These are phyloP conservation scores for Trichomalopsis sarcophagae DNA, from an alignment of 1,140 invertebrate species.

Conservation along the genomic window DNA sequence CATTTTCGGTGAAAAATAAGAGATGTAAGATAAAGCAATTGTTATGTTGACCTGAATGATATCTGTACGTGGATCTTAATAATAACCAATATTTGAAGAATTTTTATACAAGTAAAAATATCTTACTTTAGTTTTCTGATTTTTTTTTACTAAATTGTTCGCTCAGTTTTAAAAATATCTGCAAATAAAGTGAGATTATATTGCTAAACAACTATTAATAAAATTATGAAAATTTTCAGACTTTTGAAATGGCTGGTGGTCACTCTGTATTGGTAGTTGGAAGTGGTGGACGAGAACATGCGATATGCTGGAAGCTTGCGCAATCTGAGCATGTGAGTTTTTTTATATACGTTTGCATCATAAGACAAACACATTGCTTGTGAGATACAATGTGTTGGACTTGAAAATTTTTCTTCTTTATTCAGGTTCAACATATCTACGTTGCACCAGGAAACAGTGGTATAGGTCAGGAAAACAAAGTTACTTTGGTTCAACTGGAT, in stretches of 20 bases:
- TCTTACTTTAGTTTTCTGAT: too few species aligned
- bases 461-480: conserved; percentile 82
- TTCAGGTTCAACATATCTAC: conserved; percentile 82
- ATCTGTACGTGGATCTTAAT: too few species aligned
- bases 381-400: neutral
- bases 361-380: conserved; percentile 18
- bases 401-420: conserved; percentile 36
- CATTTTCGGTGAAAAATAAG: too few species aligned
- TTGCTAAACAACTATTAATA: neutral
- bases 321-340: conserved; percentile 81
- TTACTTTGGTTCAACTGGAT: conserved; percentile 79
- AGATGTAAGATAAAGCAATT: too few species aligned
- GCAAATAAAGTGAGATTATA: neutral
- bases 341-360: neutral
- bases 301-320: conserved; percentile 92
- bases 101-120: too few species aligned
- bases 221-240: conserved; percentile 18
- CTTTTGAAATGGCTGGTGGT: conserved; percentile 55
- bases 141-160: too few species aligned
- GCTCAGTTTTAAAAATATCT: too few species aligned
- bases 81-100: too few species aligned
- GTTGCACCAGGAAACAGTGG: conserved; percentile 94
- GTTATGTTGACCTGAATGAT: too few species aligned
- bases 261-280: conserved; percentile 87
- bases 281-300: conserved; percentile 96